These are phyloP conservation scores for Pecten maximus DNA, from an alignment of 2,888 invertebrate genomes.

Conservation along the genomic window DNA sequence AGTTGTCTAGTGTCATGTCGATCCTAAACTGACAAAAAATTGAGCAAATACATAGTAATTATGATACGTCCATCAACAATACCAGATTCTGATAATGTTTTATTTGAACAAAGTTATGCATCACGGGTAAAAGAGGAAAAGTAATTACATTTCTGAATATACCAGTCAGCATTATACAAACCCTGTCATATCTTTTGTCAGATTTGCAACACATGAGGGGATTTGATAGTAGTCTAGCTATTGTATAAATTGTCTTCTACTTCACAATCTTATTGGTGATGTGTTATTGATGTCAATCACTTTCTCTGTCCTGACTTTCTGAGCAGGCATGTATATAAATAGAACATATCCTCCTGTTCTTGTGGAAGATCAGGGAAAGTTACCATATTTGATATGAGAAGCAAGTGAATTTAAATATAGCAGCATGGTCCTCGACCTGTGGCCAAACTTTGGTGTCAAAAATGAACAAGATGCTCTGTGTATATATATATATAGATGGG, in stretches of 20 bases:
- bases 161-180: background rate
- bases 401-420: no score
- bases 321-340: no score
- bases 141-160: background rate
- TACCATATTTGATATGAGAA: no score
- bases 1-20: background rate
- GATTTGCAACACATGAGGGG: background rate
- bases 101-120: background rate
- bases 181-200: background rate
- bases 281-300: no score
- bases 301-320: no score
- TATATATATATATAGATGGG: no score
- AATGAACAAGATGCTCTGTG: no score
- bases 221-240: background rate
- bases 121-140: background rate
- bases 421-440: no score
- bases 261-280: no score
- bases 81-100: background rate
- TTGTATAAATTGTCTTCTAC: background rate
- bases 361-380: no score
- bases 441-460: no score
- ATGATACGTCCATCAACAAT: background rate
- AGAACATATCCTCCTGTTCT: no score
- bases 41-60: background rate
- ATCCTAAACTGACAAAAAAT: background rate